Evolutionary conservation across 2,888 invertebrate species (phyloP), one percentile per base, ranked within the genome.

Genomic region (Synanthedon formicaeformis): DNA sequence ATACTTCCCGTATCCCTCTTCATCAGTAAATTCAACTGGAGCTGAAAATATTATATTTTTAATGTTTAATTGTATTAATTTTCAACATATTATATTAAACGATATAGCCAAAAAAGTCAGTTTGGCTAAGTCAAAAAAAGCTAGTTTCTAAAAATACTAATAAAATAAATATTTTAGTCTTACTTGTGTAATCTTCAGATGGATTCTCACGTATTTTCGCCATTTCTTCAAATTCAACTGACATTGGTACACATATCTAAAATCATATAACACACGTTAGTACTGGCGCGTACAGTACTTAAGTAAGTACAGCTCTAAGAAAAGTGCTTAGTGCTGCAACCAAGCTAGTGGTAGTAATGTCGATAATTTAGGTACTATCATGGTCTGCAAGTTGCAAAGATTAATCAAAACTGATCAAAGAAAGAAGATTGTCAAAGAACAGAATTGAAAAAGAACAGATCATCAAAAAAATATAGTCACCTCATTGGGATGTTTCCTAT

Each of bases 1-100:
- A 84, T 97, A 99, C 76, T 96, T 96, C 12, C 99, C 99, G 81
- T 98, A 99, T 1, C 99, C 99, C 84, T 99, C 99, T 81, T 99
- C 99, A 82, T 99, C 99, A 4, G 97, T 96, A 73, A 99, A 99
- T 65, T 98, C 98, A 3, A 97, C 96, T 60, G 98, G 90, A 74
- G 93, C 91, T 91, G 65, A 52, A 45, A 14, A 45, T 13, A 45
- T 13, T 13, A 49, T 12, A 49, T 5, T 49, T 23, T 18, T 48
- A 41, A 41, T 41, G 5, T 49, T 49, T 23, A 23, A 23, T 5
- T 23, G 4, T 23, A 23, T 23, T 23, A 23, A 23, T 23, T 23
- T n/a, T n/a, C 16, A 23, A 5, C 6, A 45, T 13, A 6, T 6
- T 13, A 45, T 45, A 49, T 16, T 16, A 49, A 49, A 49, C 23